A percentile compares a stretch with the other conserved stretches of the same genome.
Conservation (phyloP, 2,113 vertebrate species). For the Sphyrna mokarran region DNA sequence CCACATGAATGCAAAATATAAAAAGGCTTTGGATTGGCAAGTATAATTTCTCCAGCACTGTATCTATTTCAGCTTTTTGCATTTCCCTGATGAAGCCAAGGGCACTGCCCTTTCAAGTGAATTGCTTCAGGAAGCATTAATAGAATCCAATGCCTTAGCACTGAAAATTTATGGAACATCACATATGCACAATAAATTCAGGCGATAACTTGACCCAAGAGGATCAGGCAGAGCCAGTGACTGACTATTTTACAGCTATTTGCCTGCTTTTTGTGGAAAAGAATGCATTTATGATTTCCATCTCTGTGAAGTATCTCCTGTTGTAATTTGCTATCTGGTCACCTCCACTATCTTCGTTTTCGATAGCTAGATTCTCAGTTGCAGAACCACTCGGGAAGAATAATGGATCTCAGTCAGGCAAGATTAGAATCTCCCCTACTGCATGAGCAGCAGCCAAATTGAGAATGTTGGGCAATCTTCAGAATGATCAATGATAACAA, state of each 20-base stretch:
- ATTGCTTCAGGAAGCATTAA: not conserved
- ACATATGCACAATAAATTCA: not conserved
- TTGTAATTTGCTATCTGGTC: not conserved
- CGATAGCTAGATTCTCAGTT: not conserved
- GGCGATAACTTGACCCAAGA: not conserved
- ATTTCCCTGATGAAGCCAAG: not conserved
- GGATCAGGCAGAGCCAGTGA: not conserved
- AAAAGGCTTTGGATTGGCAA: not conserved
- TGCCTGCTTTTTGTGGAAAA: not conserved
- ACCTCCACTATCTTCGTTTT: not conserved
- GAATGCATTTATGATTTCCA: not conserved
- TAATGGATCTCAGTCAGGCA: not conserved
- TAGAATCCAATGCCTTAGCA: not conserved
- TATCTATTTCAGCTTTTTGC: not conserved
- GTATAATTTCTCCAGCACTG: not conserved
- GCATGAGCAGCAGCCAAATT: not conserved
- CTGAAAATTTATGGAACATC: conserved; percentile 9
- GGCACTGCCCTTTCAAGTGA: not conserved
- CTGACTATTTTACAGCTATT: conserved; percentile 8
- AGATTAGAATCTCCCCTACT: not conserved
- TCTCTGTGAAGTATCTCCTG: not conserved
- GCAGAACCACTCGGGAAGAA: not conserved
- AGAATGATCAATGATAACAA: not conserved
- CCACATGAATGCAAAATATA: not conserved
- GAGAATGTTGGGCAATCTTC: not conserved